phyloP scores from a whole-genome alignment of 2,113 vertebrate species.

The Coracopsis vasa region DNA sequence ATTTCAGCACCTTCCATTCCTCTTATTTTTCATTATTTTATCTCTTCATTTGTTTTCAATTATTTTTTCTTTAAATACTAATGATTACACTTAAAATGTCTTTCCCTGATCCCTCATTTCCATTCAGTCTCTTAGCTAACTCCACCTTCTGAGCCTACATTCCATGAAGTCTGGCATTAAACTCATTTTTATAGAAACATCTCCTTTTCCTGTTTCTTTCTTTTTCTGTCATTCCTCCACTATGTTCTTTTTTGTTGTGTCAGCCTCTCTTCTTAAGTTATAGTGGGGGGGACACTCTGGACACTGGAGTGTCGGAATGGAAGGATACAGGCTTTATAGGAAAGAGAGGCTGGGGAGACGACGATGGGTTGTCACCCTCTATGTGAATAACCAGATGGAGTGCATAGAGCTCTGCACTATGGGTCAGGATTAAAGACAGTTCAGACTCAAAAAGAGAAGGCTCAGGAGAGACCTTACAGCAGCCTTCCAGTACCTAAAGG shows the following conservation, averaged over 20 bases:
- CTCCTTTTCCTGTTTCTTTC: neutral
- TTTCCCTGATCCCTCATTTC: neutral
- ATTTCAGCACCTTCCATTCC: neutral
- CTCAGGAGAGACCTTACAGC: neutral
- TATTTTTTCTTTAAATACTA: neutral
- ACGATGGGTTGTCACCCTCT: neutral
- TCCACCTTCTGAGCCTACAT: neutral
- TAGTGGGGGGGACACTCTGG: too few species aligned
- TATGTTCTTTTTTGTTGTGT: neutral
- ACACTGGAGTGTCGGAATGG: neutral
- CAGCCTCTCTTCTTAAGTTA: neutral
- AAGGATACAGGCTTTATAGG: neutral
- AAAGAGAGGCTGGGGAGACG: neutral
- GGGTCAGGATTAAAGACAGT: neutral
- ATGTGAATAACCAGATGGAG: neutral
- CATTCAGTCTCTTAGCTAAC: neutral
- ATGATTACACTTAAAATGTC: neutral
- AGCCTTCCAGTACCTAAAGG: neutral
- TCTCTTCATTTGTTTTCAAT: neutral
- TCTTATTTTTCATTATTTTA: neutral
- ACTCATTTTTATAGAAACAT: neutral
- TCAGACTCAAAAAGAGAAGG: neutral
- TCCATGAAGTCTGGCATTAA: neutral
- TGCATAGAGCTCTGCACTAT: neutral
- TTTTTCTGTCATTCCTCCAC: neutral